A percentile compares a stretch with the other conserved stretches of the same genome.
phyloP scores from a whole-genome alignment of 2,888 invertebrate genomes.

The Melikaiella ostensackeni region DNA sequence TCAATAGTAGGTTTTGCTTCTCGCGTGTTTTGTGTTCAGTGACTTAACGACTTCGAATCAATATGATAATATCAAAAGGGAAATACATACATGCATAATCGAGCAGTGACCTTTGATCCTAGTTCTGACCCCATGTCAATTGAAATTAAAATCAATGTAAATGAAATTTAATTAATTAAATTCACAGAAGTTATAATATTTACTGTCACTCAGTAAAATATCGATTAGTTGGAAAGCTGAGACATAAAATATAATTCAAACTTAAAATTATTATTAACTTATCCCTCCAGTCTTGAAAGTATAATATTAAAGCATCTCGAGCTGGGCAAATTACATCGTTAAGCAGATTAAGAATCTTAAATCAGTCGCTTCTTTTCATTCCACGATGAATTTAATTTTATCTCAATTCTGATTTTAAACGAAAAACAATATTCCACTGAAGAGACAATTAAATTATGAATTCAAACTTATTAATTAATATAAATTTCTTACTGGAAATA shows the following conservation, averaged over 20 bases:
- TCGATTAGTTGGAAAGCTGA: neutral
- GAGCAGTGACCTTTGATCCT: constrained; percentile 6
- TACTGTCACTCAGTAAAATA: neutral
- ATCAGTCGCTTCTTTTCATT: no score
- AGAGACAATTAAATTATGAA: no score
- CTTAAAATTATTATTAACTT: neutral
- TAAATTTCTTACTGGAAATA: no score
- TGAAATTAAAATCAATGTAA: neutral
- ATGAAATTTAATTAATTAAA: neutral
- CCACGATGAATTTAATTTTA: no score
- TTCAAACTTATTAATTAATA: no score
- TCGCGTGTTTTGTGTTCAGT: constrained; percentile 22
- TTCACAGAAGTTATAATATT: neutral
- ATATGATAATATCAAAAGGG: constrained; percentile 28
- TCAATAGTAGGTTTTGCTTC: constrained; percentile 24
- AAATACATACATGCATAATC: constrained; percentile 9
- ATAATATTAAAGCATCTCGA: neutral
- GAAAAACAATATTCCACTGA: no score
- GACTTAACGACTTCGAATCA: constrained; percentile 13
- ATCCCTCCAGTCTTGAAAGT: constrained; percentile 1
- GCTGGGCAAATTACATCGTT: no score
- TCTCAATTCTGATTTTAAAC: no score
- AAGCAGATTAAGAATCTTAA: no score
- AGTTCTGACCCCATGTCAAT: neutral
- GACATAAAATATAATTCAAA: neutral